These are phyloP conservation scores for Holothuria leucospilota DNA, from an alignment of 53 echinoderm and acorn worm genomes.

Conservation along the genomic window DNA sequence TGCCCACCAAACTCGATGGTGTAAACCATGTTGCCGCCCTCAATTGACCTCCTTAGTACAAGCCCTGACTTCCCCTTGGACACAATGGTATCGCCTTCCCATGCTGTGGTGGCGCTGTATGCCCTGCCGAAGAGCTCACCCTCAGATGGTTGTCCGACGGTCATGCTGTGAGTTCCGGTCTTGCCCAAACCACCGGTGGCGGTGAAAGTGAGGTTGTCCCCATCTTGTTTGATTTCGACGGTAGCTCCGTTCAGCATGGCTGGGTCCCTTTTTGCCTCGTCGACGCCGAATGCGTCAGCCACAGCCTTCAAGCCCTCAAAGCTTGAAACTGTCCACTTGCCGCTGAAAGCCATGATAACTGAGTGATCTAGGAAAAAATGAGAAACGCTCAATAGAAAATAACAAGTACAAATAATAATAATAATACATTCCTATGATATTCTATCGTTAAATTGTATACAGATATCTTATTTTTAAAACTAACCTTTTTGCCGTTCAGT, in stretches of 20 bases:
- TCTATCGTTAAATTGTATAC: no score
- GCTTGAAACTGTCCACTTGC: constrained; percentile 60
- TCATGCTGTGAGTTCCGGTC: constrained; percentile 28
- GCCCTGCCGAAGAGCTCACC: constrained; percentile 54
- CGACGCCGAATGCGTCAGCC: constrained; percentile 61
- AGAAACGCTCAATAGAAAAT: no score
- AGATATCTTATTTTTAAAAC: no score
- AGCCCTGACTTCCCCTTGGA: constrained; percentile 50
- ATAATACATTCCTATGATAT: no score
- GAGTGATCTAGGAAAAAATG: no score
- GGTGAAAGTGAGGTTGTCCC: constrained; percentile 72
- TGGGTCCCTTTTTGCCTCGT: constrained; percentile 56
- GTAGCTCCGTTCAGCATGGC: constrained; percentile 27
- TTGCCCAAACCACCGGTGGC: constrained; percentile 54
- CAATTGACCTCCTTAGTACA: constrained; percentile 60
- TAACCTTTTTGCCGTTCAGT: no score
- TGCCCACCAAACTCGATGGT: constrained; percentile 59
- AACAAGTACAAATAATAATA: no score
- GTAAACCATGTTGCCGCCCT: constrained; percentile 57
- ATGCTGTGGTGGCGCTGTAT: constrained; percentile 44
- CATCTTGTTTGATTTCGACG: constrained; percentile 71
- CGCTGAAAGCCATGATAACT: constrained; percentile 48
- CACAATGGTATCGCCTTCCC: constrained; percentile 66
- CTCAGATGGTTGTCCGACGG: constrained; percentile 58
- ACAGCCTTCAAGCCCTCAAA: constrained; percentile 58